A percentile compares a stretch with the other conserved stretches of the same genome.
These are phyloP conservation scores for Octopus bimaculoides DNA, from an alignment of 1,140 invertebrate genomes.

Conservation along the genomic window DNA sequence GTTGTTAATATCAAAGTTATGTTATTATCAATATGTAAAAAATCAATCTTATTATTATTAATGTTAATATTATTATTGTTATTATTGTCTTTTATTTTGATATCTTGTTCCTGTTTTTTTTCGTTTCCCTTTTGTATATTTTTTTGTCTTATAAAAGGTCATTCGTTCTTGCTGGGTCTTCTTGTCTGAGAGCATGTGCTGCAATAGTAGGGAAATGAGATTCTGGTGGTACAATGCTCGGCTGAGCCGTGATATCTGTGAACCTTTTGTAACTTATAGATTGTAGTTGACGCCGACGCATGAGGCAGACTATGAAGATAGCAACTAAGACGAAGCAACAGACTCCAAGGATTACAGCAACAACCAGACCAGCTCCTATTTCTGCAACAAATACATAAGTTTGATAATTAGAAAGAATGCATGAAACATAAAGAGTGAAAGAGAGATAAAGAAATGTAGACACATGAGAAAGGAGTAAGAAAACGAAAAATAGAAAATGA, in stretches of 20 bases:
- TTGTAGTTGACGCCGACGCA: not conserved
- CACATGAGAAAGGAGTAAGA: not conserved
- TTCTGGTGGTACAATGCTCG: not conserved
- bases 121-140: not conserved
- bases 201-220: not conserved
- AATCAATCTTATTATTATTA: too few species aligned
- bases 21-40: too few species aligned
- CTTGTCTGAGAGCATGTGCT: not conserved
- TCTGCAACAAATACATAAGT: not conserved
- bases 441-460: not conserved
- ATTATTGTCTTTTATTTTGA: too few species aligned
- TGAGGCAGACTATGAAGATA: not conserved
- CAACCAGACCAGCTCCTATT: not conserved
- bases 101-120: too few species aligned
- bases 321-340: not conserved
- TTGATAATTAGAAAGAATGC: not conserved
- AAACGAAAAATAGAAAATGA: not conserved
- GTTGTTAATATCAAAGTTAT: too few species aligned
- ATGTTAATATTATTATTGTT: too few species aligned
- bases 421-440: not conserved
- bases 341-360: not conserved
- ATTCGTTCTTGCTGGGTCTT: not conserved
- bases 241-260: not conserved
- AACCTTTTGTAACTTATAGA: not conserved
- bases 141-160: not conserved